Base-by-base conservation (phyloP, 53 echinoderm and acorn worm genomes). In the Astropecten irregularis region DNA sequence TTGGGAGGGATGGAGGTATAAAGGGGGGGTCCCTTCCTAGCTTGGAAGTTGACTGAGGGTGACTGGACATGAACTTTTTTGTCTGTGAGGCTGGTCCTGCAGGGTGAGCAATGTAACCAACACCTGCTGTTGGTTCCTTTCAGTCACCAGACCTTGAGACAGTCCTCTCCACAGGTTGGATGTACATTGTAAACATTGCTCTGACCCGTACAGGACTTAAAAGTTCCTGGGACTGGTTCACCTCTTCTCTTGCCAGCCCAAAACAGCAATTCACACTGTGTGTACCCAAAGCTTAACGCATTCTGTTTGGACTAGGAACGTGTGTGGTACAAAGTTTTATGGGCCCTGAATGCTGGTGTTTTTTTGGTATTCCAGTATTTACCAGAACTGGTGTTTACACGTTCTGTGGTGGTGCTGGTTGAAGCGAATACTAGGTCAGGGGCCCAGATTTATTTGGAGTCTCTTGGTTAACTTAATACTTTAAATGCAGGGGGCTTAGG, bases 401-500 rank as follows among this genome's bases (percentile, higher is more conserved):
- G 36, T n/a, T 46, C 9, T 26, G 0, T 20, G 1, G 65, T n/a
- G n/a, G n/a, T n/a, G 0, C 5, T n/a, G 65, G 65, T 13, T 35
- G 23, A 1, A 8, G 18, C 30, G 25, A 0, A 38, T 4, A 37
- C 65, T 20, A 65, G 65, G 18, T 20, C 65, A 58, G 59, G 37
- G 73, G 52, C 54, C 76, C 42, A 57, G 73, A 73, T 73, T 73
- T 22, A 54, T n/a, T n/a, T n/a, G n/a, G n/a, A 23, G 11, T 54
- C 37, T n/a, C n/a, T n/a, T n/a, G n/a, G n/a, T n/a, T n/a, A n/a
- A 57, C 57, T 57, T 76, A 76, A 57, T 76, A 57, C 56, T 58
- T 39, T 39, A 76, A 76, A 42, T 38, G 31, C 56, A 11, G 57
- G 28, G 73, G n/a, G 57, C 76, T 76, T 76, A 76, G 3, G 34